phyloP scores from a whole-genome alignment of 2,113 vertebrate genomes.

The Cyprinodon variegatus region DNA sequence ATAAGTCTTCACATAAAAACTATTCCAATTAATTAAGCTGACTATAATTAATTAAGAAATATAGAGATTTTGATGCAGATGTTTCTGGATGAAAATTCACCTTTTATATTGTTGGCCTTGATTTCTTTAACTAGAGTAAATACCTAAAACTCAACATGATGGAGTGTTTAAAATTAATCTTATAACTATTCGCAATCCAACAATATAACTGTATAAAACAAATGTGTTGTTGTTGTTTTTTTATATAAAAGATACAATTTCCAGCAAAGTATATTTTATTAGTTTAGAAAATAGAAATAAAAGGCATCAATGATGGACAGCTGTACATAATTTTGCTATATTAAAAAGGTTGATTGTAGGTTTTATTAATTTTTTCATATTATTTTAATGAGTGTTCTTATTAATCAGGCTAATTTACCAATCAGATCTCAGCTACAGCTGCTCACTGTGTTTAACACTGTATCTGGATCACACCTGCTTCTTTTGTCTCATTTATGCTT shows the following conservation, averaged over 20 bases:
- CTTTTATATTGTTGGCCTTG: background rate
- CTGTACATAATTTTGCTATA: background rate
- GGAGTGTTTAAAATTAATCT: background rate
- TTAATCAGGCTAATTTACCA: background rate
- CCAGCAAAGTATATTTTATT: too few relatives aligned
- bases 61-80: background rate
- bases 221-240: background rate
- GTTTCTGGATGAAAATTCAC: background rate
- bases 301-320: background rate
- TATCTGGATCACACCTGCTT: background rate
- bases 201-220: background rate
- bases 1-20: too few relatives aligned
- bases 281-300: background rate
- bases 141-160: background rate
- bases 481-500: background rate
- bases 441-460: background rate
- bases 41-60: too few relatives aligned
- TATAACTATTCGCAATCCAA: too few relatives aligned
- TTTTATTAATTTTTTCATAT: background rate
- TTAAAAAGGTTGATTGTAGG: background rate
- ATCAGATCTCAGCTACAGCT: background rate
- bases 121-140: background rate
- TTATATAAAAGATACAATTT: too few relatives aligned
- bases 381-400: too few relatives aligned
- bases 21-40: too few relatives aligned